These are phyloP conservation scores for Cariama cristata DNA, from an alignment of 2,113 vertebrate genomes.

Conservation along the genomic window DNA sequence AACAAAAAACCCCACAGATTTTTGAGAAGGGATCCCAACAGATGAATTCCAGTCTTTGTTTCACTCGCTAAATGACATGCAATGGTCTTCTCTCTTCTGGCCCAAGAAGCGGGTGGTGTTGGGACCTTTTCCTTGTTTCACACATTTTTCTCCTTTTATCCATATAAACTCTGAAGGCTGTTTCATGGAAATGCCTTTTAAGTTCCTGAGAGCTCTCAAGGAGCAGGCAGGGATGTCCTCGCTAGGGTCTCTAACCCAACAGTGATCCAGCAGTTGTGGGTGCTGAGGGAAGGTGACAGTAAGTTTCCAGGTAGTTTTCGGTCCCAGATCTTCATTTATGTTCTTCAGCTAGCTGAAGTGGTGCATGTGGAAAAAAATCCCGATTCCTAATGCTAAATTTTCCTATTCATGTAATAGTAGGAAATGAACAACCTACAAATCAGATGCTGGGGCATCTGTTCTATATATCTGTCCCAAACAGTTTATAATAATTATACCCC, in stretches of 20 bases:
- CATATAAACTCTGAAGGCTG: not conserved
- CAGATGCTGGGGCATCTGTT: conserved; percentile 74
- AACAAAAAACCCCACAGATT: not conserved
- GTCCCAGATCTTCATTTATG: not conserved
- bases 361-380: not conserved
- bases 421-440: conserved; percentile 72
- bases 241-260: not conserved
- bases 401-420: conserved; percentile 28
- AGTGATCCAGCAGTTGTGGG: not conserved
- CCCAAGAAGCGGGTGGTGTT: not conserved
- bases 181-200: not conserved
- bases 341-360: not conserved
- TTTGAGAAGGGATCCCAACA: not conserved
- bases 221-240: not conserved
- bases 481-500: conserved; percentile 69
- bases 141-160: not conserved
- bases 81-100: not conserved
- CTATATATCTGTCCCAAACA: conserved; percentile 61
- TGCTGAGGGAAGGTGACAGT: not conserved
- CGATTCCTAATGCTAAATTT: not conserved
- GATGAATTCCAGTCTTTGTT: not conserved
- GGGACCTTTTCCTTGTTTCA: not conserved
- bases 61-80: not conserved
- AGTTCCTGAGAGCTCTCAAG: not conserved
- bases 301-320: not conserved